phyloP scores from a whole-genome alignment of 2,888 invertebrate species.

The Blastobasis adustella region DNA sequence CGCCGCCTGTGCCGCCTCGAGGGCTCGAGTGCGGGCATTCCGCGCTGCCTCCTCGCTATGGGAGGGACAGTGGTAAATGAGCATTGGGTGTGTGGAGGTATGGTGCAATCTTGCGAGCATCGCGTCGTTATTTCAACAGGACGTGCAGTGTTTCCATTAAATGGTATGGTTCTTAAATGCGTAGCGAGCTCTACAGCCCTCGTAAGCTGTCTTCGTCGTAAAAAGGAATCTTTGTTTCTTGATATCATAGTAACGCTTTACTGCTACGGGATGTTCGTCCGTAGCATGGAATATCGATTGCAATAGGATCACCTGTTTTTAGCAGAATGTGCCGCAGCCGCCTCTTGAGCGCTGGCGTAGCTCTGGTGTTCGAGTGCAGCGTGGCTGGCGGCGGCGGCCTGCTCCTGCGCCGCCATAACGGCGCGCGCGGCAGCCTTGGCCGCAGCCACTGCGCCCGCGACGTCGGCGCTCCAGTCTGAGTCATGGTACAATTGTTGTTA shows the following conservation, averaged over 20 bases:
- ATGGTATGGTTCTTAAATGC: too few species aligned
- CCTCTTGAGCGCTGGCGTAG: conserved; percentile 83
- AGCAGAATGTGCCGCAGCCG: conserved; percentile 78
- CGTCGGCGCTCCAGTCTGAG: conserved; percentile 77
- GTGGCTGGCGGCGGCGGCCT: conserved; percentile 83
- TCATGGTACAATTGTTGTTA: too few species aligned
- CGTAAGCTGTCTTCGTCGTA: too few species aligned
- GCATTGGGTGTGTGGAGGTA: not conserved
- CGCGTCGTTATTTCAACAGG: too few species aligned
- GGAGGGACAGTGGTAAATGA: not conserved
- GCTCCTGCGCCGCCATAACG: conserved; percentile 81
- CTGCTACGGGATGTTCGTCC: too few species aligned
- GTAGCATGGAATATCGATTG: too few species aligned
- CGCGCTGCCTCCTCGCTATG: conserved; percentile 79
- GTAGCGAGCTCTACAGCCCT: too few species aligned
- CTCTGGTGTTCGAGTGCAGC: conserved; percentile 82
- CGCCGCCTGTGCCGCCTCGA: conserved; percentile 78
- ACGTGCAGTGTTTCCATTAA: too few species aligned
- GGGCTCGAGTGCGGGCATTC: conserved; percentile 78
- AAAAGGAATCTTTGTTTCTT: too few species aligned
- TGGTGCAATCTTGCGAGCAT: too few species aligned
- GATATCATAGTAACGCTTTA: too few species aligned
- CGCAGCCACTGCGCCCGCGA: conserved; percentile 81
- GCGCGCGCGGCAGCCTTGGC: conserved; percentile 84
- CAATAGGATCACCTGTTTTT: conserved; percentile 58